Evolutionary conservation across 2,888 invertebrate species (phyloP).

Genomic region (Nyleta sp.): DNA sequence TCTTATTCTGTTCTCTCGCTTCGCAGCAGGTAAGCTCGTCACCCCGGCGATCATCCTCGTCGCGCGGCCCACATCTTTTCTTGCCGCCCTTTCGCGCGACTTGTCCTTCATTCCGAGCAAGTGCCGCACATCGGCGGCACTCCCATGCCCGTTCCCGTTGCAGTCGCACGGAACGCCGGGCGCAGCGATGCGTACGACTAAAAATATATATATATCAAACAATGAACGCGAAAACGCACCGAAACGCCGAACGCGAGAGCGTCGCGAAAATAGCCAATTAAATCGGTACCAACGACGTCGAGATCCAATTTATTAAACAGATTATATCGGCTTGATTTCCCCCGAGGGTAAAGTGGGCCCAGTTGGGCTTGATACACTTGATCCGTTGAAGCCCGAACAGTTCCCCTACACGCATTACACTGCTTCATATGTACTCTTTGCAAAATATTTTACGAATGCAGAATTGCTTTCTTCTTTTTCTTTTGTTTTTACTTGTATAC

Average conservation of each 20-base stretch:
- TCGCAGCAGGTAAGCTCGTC: conserved; percentile 73
- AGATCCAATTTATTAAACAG: conserved; percentile 81
- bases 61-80: conserved; percentile 66
- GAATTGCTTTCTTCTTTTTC: neutral
- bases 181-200: conserved; percentile 50
- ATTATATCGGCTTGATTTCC: conserved; percentile 82
- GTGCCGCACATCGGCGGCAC: conserved; percentile 50
- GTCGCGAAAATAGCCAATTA: conserved; percentile 77
- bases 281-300: conserved; percentile 73
- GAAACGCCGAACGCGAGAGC: conserved; percentile 58
- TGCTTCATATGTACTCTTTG: conserved; percentile 21
- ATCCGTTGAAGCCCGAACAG: conserved; percentile 76
- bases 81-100: conserved; percentile 44
- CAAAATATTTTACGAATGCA: conserved; percentile 12
- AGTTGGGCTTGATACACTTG: conserved; percentile 72
- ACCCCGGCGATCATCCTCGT: conserved; percentile 70
- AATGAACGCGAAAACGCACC: conserved; percentile 56
- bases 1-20: conserved; percentile 68
- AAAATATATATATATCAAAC: conserved; percentile 44
- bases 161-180: conserved; percentile 34
- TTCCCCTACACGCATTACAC: conserved; percentile 63
- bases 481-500: neutral
- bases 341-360: conserved; percentile 74
- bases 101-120: conserved; percentile 55
- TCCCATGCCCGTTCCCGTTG: conserved; percentile 44